Evolutionary conservation across 2,888 invertebrate species (phyloP), one percentile per base, ranked within the genome.

Genomic region (Sepiola atlantica): DNA sequence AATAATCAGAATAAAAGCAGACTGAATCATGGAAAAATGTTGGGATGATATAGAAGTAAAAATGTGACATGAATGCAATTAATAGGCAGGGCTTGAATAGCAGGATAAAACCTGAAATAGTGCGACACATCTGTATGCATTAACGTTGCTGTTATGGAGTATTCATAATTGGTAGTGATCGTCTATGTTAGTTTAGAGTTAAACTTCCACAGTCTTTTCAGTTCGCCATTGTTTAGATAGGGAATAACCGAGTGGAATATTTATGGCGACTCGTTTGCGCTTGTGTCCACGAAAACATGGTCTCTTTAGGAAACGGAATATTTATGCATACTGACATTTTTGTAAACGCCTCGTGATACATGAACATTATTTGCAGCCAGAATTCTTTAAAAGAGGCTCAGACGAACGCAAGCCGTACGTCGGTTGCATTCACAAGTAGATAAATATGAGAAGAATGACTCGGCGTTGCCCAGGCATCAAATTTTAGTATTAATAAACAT

Each of bases 1-100:
- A 12, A 32, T 16, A 32, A 14, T n/a, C 1, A 12, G n/a, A 35
- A 54, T 21, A 0, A 32, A 54, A 91, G 28, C 3, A 21, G 24
- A 61, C 77, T 77, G n/a, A 77, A 77, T 77, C 77, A 16, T 77
- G 94, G 10, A 90, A 55, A 61, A 94, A 18, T 90, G 90, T 92
- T 21, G 93, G 55, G 77, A 28, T 90, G 28, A 57, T 24, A 94
- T 57, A 55, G 18, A n/a, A 55, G 57, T 77, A 24, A 92, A 55
- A 35, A n/a, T 12, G 32, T 93, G 24, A n/a, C 32, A 92, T 55
- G 55, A 54, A 94, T 35, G 92, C 35, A 92, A 24, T 35, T 57
- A 77, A 55, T 55, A 55, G 61, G 10, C 24, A 45, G 2, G 24
- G 10, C 10, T 24, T 24, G 2, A 28, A 24, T 21, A 61, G 24